Evolutionary conservation across 2,888 invertebrate species (phyloP).

Genomic region (Cheilosia vernalis): DNA sequence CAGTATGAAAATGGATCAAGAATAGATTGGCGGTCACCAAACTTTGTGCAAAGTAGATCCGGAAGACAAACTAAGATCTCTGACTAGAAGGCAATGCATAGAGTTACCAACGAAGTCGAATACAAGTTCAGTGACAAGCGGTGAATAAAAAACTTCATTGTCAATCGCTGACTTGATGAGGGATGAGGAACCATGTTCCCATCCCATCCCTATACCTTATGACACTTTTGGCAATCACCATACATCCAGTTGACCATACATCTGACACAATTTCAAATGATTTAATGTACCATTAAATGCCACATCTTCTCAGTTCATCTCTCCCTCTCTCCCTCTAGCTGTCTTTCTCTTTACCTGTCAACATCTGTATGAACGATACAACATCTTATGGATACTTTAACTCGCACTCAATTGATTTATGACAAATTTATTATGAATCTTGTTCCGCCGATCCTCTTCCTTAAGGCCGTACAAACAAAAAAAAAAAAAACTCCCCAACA

Average conservation of each 20-base stretch:
- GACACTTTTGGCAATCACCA: background rate
- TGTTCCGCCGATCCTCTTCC: slow-evolving; percentile 41
- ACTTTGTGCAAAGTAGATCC: too few species aligned
- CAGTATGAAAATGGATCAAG: too few species aligned
- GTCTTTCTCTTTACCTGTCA: slow-evolving; percentile 18
- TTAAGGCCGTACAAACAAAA: background rate
- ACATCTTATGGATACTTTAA: slow-evolving; percentile 32
- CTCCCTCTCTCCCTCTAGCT: background rate
- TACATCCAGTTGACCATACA: background rate
- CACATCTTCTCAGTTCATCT: background rate
- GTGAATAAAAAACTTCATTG: too few species aligned
- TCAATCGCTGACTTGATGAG: too few species aligned
- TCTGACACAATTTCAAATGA: slow-evolving; percentile 50
- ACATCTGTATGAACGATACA: slow-evolving; percentile 42
- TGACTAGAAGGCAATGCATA: too few species aligned
- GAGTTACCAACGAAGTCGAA: too few species aligned
- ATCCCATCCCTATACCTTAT: background rate
- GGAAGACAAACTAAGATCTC: too few species aligned
- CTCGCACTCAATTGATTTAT: slow-evolving; percentile 62
- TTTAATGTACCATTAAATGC: slow-evolving; percentile 42
- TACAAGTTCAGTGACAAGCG: too few species aligned
- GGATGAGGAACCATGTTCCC: too few species aligned
- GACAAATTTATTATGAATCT: slow-evolving; percentile 55
- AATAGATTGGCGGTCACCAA: too few species aligned
- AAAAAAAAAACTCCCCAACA: background rate